These are phyloP conservation scores for Pangasius macronema DNA, from an alignment of 2,797 vertebrate genomes.

Conservation along the genomic window DNA sequence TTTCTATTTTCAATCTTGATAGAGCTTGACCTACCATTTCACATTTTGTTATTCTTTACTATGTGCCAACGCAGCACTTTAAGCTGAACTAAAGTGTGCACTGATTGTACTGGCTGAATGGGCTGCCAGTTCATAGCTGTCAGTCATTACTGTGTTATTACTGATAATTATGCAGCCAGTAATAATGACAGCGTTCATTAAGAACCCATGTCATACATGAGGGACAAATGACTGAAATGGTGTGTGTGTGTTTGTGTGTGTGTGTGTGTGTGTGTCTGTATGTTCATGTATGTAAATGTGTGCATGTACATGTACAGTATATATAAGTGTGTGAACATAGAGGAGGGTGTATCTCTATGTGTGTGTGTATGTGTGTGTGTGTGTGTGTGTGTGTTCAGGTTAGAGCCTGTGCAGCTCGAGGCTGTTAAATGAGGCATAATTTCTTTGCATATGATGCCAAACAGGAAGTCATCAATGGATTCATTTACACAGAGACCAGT, in stretches of 20 bases:
- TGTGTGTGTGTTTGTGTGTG: not conserved
- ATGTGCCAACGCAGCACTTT: not conserved
- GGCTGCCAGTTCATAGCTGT: not conserved
- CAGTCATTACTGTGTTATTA: not conserved
- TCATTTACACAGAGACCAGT: not conserved
- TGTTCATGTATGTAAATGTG: constrained; percentile 4
- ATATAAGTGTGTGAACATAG: not conserved
- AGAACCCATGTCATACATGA: not conserved
- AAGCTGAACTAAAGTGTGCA: not conserved
- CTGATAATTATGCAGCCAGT: not conserved
- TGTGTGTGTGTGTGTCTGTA: not conserved
- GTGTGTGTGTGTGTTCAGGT: constrained; percentile 40
- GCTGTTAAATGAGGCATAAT: constrained; percentile 41
- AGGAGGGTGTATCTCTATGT: not conserved
- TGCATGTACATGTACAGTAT: not conserved
- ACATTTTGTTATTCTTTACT: not conserved
- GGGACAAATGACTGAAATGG: not conserved
- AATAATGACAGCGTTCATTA: not conserved
- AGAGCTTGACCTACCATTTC: not conserved
- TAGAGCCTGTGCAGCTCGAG: constrained; percentile 43
- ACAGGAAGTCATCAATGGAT: constrained; percentile 11
- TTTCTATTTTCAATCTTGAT: not conserved
- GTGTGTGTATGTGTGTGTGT: constrained; percentile 2
- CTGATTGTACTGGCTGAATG: not conserved
- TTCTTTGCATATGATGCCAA: constrained; percentile 29